Percentiles rank a stretch among this genome's conserved stretches.
Evolutionary conservation across 35 echinoderm and acorn worm species (phyloP).

Genomic region (Patiria miniata): DNA sequence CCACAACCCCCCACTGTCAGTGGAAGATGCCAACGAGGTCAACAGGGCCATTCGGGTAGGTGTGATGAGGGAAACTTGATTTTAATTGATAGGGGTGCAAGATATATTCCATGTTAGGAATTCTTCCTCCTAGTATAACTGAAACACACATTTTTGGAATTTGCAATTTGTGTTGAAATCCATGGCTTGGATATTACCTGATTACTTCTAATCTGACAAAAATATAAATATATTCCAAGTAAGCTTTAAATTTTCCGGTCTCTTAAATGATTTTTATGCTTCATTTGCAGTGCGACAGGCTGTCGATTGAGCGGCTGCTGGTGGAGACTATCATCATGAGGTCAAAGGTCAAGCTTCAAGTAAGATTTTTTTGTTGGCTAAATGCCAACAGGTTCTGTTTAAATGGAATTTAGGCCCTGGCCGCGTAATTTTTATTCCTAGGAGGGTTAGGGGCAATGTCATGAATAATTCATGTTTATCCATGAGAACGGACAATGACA

Average conservation of each 20-base stretch:
- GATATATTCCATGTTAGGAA: no score
- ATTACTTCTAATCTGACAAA: no score
- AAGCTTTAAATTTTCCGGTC: not conserved
- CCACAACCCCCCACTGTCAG: conserved; percentile 65
- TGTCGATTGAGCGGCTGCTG: conserved; percentile 89
- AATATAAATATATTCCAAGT: not conserved
- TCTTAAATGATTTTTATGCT: not conserved
- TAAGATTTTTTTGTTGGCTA: conserved; percentile 1
- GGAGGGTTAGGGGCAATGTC: no score
- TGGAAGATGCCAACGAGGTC: conserved; percentile 65
- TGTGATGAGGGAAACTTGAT: not conserved
- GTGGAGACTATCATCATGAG: conserved; percentile 89
- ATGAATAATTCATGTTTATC: no score
- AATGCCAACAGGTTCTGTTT: no score
- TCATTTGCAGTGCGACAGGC: conserved; percentile 78
- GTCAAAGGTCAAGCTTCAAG: conserved; percentile 78
- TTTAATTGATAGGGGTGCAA: not conserved
- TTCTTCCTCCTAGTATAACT: no score
- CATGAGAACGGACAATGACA: no score
- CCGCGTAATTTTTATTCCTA: no score
- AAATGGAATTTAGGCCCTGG: no score
- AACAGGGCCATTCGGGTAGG: conserved; percentile 79
- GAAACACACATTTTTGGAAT: no score
- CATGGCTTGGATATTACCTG: no score
- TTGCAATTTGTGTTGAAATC: no score